Base-by-base conservation (phyloP, 1,140 invertebrate species). In the Neocloeon triangulifer region DNA sequence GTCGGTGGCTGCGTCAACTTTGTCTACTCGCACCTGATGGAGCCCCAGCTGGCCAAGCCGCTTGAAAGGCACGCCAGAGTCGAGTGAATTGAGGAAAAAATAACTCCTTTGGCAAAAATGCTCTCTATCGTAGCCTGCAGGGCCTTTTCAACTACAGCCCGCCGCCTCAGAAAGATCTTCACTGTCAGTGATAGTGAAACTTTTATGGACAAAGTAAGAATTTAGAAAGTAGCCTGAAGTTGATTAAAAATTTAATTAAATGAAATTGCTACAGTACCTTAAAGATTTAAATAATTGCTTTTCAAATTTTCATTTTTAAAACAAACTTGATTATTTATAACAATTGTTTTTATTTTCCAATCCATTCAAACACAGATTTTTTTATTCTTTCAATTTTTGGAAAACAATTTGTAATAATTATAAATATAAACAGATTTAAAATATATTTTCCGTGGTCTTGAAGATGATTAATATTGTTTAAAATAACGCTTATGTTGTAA, bases 121-220 rank as follows among this genome's bases (percentile, higher is more conserved):
- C n/a, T 16, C 5, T 32, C 14, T 12, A 13, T 5, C 9, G 32
- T 26, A 3, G 18, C 9, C 6, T 35, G 25, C 2, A 15, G 4
- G 10, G 25, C 18, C 12, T 15, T 35, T 18, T 12, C 10, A 3
- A 10, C 19, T 3, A 5, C 29, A 13, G n/a, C 23, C 4, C 12
- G 16, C 12, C 4, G 14, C 7, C 20, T 4, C 21, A 34, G 13
- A 14, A 63, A 58, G 37, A 45, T 53, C 34, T 65, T 66, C 36
- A 52, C 56, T 19, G 60, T 69, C 25, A 55, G 55, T 30, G 56
- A 59, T 33, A 61, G 62, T 37, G 61, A 54, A 19, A 63, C 64
- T 32, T 68, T 69, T 45, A 46, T 61, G 21, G 45, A 52, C 14
- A 68, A 80, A 61, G 76, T 80, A 15, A 19, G 13, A 8, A 10